phyloP scores from a whole-genome alignment of 1,140 invertebrate genomes.

The Plodia interpunctella region DNA sequence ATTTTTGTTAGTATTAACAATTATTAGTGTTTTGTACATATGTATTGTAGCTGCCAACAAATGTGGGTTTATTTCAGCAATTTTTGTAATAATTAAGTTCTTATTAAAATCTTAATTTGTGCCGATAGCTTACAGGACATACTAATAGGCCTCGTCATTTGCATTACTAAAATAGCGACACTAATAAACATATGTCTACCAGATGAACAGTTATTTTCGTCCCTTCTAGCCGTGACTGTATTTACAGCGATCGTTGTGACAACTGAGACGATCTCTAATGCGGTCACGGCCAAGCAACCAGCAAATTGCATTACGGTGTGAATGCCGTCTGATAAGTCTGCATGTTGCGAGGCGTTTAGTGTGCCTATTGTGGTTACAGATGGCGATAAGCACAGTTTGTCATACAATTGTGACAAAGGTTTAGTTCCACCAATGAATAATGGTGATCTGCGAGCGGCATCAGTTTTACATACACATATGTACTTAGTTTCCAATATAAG shows the following conservation, averaged over 20 bases:
- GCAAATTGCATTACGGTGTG: constrained; percentile 1
- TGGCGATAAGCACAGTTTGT: background rate
- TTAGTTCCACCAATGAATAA: background rate
- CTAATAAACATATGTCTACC: background rate
- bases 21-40: too few species aligned
- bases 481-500: too few species aligned
- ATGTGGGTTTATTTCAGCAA: too few species aligned
- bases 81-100: too few species aligned
- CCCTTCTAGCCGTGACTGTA: background rate
- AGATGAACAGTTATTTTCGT: constrained; percentile 1
- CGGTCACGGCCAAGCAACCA: constrained; percentile 1
- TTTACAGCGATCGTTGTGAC: background rate
- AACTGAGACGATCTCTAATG: background rate
- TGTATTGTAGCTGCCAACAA: too few species aligned
- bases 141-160: too few species aligned
- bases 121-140: too few species aligned
- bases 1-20: too few species aligned
- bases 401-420: background rate
- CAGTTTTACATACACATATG: background rate
- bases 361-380: background rate
- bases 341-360: background rate
- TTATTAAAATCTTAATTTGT: too few species aligned
- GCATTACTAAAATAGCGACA: too few species aligned
- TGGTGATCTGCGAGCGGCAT: too few species aligned
- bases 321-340: background rate